Evolutionary conservation across 2,113 vertebrate species (phyloP).

Genomic region (Cettia cetti): DNA sequence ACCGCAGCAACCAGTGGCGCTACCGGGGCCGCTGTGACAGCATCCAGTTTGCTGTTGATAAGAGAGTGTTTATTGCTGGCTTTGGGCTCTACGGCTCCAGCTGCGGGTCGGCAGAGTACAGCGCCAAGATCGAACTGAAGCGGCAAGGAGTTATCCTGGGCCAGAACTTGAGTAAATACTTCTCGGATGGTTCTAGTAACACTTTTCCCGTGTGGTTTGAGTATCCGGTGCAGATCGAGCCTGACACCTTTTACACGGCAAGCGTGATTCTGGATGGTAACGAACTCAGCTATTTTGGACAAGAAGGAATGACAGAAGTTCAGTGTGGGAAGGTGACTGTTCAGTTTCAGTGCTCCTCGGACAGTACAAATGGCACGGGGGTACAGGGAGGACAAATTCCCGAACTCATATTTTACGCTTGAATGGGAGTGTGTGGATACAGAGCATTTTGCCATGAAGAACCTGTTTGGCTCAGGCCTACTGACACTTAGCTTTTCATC

Average conservation of each 20-base stretch:
- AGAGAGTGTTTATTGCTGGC: conserved; percentile 93
- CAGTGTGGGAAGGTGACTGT: conserved; percentile 97
- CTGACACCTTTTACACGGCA: conserved; percentile 96
- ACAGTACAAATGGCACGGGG: conserved; percentile 96
- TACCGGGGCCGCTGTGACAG: conserved; percentile 95
- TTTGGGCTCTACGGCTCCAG: conserved; percentile 96
- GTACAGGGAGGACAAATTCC: conserved; percentile 97
- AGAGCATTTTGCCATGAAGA: neutral
- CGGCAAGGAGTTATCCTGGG: conserved; percentile 91
- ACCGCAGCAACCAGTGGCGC: conserved; percentile 97
- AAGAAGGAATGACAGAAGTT: conserved; percentile 98
- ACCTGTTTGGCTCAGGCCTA: conserved; percentile 27
- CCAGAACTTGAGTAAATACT: conserved; percentile 95
- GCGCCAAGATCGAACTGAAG: conserved; percentile 95
- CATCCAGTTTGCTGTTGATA: conserved; percentile 97
- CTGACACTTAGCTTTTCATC: conserved; percentile 58
- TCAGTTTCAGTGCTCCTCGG: conserved; percentile 97
- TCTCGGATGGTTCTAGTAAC: conserved; percentile 96
- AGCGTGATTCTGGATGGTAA: conserved; percentile 94
- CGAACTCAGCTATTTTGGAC: conserved; percentile 96
- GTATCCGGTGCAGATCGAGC: conserved; percentile 95
- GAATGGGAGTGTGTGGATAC: conserved; percentile 42
- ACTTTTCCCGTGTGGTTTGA: conserved; percentile 97
- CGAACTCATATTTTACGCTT: conserved; percentile 96
- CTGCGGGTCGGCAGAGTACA: conserved; percentile 95